Base-by-base conservation (phyloP, 2,113 vertebrate species). In the Atherinomorus stipes region DNA sequence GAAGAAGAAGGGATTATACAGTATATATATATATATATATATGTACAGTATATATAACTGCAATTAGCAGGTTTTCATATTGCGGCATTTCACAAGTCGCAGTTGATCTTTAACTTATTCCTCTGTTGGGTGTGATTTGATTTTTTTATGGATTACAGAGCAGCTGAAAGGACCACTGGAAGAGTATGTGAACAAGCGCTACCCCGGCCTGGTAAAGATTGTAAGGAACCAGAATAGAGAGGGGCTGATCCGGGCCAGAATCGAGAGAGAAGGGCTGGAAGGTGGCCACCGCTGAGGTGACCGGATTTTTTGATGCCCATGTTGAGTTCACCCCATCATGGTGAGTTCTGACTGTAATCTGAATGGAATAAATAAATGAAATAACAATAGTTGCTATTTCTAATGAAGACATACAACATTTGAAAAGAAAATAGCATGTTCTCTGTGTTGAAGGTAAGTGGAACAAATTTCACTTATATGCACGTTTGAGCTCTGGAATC, bases 231-330 rank as follows among this genome's bases (percentile, higher is more conserved):
- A 95, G 81, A 97, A 95, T 87, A 92, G 98, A 71, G 98, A 99
- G 76, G 98, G 98, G 1, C 94, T 99, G 50, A 99, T 99, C 85
- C 95, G 97, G 4, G 97, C 98, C 16, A 94, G 98, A 1, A 96
- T 98, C 0, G 97, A 99, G n/a, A n/a, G n/a, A n/a, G n/a, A n/a
- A n/a, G 88, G 98, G 98, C 82, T 99, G 97, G 97, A 99, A 98
- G 84, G 97, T 75, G 2, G 97, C 98, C 74, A 97, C 95, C 0
- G 98, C 94, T 7, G 97, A 98, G 83, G 93, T 98, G 89, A 96
- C 96, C 0, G 98, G 97, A 0, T 98, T 99, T 78, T 99, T 99
- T 1, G 98, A 99, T 57, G 97, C 97, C 22, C 98, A 99, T 0
- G 97, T 99, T 85, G 98, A 99, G 86, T 99, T 99, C 90, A 99